Evolutionary conservation across 37 sponge, comb jelly and placozoan genomes (phyloP), one percentile per base, ranked within the genome.

Genomic region (Halisarca cf. caerulea): DNA sequence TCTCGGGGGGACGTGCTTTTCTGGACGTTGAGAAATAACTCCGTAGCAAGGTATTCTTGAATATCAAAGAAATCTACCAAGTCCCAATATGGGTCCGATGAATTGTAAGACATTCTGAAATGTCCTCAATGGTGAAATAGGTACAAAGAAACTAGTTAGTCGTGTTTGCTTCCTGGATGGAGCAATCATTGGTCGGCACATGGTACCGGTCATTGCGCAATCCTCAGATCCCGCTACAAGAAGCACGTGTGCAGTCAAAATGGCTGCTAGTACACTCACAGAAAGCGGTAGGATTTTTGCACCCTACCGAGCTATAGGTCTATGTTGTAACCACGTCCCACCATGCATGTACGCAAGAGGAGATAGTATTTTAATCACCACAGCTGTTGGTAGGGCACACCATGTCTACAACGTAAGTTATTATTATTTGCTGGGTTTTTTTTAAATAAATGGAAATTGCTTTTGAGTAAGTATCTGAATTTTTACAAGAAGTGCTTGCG

Each of bases 311-410:
- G 95, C 93, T 21, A 57, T 95, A 3, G 98, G 98, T 7, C 82
- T 92, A n/a, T 90, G 91, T 44, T 83, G 92, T 37, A 95, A 92
- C 82, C 81, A 90, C 59, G 91, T 95, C 15, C 96, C 96, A 6
- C 71, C 86, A 8, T 62, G 59, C 25, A n/a, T 85, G 30, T 41
- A 61, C 79, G 79, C 57, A 3, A 83, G 64, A 45, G 94, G 91
- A 11, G 28, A 82, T 17, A 83, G 86, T n/a, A 70, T 42, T 44
- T 82, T 95, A 24, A 84, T 93, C 25, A 87, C 78, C 0, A 93
- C 96, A 1, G 80, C 94, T 25, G 83, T 95, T 14, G 96, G 94
- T 0, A 70, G 58, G 24, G 24, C 94, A 33, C 93, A 93, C 72
- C 96, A 95, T 59, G 86, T 84, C 3, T 93, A 95, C 58, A 68